A percentile compares a stretch with the other conserved stretches of the same genome.
Conservation (phyloP, 2,113 vertebrate genomes). For the Halcyon malimbica region DNA sequence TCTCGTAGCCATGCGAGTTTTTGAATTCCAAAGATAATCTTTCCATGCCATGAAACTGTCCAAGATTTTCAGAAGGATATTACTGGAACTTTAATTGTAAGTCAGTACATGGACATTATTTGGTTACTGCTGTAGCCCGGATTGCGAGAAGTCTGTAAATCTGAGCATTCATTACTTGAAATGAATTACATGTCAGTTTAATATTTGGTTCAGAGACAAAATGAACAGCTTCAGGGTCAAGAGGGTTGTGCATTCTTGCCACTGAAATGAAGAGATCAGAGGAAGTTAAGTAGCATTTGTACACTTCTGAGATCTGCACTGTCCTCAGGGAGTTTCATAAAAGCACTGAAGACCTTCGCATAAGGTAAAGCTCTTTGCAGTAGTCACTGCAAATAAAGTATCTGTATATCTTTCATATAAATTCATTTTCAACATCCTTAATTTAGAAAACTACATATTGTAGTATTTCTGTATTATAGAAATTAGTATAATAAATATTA, state of each 20-base stretch:
- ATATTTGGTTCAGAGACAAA: neutral
- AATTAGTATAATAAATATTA: neutral
- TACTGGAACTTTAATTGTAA: neutral
- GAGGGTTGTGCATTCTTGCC: neutral
- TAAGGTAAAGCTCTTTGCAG: neutral
- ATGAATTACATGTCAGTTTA: neutral
- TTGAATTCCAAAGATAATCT: slow-evolving; percentile 35
- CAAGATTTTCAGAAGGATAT: neutral
- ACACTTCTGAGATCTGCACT: neutral
- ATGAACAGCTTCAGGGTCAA: neutral
- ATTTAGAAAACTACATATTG: neutral
- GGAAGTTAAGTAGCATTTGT: neutral
- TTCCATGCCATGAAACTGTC: slow-evolving; percentile 4
- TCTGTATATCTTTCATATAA: neutral
- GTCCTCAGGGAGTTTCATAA: neutral
- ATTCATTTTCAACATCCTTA: neutral
- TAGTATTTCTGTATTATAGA: neutral
- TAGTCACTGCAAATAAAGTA: neutral
- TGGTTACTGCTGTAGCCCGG: neutral
- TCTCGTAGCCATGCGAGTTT: slow-evolving; percentile 56
- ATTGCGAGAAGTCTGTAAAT: neutral
- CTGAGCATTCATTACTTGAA: neutral
- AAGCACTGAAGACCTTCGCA: neutral
- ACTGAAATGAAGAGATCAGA: neutral
- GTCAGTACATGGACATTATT: neutral